These are phyloP conservation scores for Drosophila antonietae DNA, from an alignment of 2,888 invertebrate species.

Conservation along the genomic window DNA sequence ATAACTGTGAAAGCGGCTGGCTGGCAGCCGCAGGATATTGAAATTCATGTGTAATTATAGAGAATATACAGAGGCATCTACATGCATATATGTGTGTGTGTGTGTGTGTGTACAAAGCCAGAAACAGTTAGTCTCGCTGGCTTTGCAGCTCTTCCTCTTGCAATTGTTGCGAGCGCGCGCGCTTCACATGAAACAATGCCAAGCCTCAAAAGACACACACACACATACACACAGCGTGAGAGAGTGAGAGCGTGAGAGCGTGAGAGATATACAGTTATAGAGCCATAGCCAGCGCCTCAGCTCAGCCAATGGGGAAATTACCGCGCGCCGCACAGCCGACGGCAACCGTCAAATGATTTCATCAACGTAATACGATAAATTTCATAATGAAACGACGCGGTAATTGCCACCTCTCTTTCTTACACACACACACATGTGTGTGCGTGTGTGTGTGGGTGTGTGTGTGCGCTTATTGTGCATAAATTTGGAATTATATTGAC, in stretches of 20 bases:
- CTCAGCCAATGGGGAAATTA: slow-evolving; percentile 74
- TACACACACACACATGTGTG: not conserved
- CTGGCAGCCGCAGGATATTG: slow-evolving; percentile 68
- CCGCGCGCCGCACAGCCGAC: slow-evolving; percentile 15
- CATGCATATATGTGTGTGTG: not conserved
- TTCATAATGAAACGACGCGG: slow-evolving; percentile 77
- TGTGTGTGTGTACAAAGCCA: slow-evolving; percentile 5
- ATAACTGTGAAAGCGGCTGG: slow-evolving; percentile 11
- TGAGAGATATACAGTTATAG: slow-evolving; percentile 14
- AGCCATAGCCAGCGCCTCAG: slow-evolving; percentile 2
- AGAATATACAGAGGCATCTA: slow-evolving; percentile 10
- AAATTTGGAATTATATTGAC: slow-evolving; percentile 52
- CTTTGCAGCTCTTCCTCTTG: slow-evolving; percentile 6
- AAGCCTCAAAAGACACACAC: slow-evolving; percentile 37
- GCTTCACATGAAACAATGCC: slow-evolving; percentile 63
- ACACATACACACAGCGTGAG: slow-evolving; percentile 7
- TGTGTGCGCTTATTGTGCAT: slow-evolving; percentile 42
- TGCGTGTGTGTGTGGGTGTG: not conserved
- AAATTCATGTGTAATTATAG: slow-evolving; percentile 78
- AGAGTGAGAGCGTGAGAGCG: not conserved
- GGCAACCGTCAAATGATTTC: slow-evolving; percentile 73
- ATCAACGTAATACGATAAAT: slow-evolving; percentile 81
- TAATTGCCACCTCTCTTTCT: slow-evolving; percentile 57
- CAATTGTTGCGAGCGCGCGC: slow-evolving; percentile 16
- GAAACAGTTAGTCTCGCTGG: slow-evolving; percentile 1